These are phyloP conservation scores for Cloeon dipterum DNA, from an alignment of 2,888 invertebrate species.

Conservation along the genomic window DNA sequence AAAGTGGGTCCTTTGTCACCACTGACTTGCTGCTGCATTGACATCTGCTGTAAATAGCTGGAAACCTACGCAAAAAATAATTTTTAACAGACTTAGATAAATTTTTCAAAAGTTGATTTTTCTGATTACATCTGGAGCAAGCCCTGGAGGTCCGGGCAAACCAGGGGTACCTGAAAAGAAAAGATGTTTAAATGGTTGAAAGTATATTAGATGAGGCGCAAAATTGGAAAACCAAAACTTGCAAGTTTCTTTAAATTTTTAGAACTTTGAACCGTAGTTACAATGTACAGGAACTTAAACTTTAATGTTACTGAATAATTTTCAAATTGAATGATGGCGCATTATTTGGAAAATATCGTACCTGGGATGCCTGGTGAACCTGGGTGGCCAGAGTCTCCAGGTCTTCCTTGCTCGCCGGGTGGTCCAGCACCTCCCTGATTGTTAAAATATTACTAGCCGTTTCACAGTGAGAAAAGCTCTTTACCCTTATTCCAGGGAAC, in stretches of 20 bases:
- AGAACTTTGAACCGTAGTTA: no score
- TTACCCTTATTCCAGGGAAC: not conserved
- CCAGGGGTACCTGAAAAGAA: conserved; percentile 35
- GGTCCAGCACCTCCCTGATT: conserved; percentile 26
- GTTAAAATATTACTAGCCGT: conserved; percentile 4
- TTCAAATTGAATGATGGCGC: no score
- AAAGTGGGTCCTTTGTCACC: conserved; percentile 52
- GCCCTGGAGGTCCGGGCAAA: conserved; percentile 39
- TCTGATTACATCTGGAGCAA: conserved; percentile 37
- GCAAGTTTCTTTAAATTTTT: no score
- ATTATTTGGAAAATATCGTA: no score
- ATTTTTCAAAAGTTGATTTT: no score
- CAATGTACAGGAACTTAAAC: no score
- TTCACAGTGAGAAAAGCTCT: no score
- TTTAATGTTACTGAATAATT: no score
- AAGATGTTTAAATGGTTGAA: no score
- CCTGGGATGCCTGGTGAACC: conserved; percentile 39
- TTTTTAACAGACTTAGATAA: no score
- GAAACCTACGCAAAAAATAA: conserved; percentile 27
- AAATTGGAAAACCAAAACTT: no score
- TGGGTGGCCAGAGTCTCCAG: conserved; percentile 33
- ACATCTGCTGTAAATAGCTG: conserved; percentile 51
- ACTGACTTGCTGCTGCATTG: conserved; percentile 33
- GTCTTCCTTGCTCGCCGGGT: conserved; percentile 29
- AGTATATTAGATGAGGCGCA: no score